Evolutionary conservation across 1,140 invertebrate genomes (phyloP).

Genomic region (Drosophila virilis): DNA sequence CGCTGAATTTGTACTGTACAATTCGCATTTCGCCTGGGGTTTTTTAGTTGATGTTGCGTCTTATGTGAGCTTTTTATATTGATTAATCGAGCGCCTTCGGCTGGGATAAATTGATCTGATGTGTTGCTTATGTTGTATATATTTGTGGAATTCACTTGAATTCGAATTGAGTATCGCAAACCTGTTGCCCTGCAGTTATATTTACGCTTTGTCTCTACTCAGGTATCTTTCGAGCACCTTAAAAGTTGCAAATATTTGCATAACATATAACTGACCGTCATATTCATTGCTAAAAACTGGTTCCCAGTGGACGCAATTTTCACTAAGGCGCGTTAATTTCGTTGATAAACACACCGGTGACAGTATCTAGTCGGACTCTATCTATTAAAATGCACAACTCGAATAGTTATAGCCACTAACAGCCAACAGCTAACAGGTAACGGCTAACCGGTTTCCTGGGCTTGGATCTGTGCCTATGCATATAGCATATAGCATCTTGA

Average conservation of each 20-base stretch:
- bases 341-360: constrained; percentile 61
- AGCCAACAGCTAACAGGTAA: constrained; percentile 32
- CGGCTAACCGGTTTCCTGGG: constrained; percentile 55
- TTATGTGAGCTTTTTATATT: constrained; percentile 28
- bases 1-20: constrained; percentile 5
- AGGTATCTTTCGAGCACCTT: constrained; percentile 28
- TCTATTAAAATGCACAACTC: constrained; percentile 13
- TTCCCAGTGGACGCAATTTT: constrained; percentile 53
- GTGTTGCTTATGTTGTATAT: constrained; percentile 13
- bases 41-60: constrained; percentile 20
- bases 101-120: constrained; percentile 31
- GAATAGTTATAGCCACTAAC: constrained; percentile 33
- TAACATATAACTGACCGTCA: constrained; percentile 32
- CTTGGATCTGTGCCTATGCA: background rate
- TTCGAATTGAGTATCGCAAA: constrained; percentile 16
- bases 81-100: constrained; percentile 39
- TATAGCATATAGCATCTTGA: constrained; percentile 22
- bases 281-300: constrained; percentile 38
- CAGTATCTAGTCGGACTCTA: constrained; percentile 19
- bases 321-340: constrained; percentile 74
- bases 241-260: constrained; percentile 52
- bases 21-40: constrained; percentile 4
- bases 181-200: constrained; percentile 37
- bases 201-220: constrained; percentile 7
- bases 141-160: constrained; percentile 25